phyloP scores from a whole-genome alignment of 2,888 invertebrate genomes.

The Volucella bombylans region DNA sequence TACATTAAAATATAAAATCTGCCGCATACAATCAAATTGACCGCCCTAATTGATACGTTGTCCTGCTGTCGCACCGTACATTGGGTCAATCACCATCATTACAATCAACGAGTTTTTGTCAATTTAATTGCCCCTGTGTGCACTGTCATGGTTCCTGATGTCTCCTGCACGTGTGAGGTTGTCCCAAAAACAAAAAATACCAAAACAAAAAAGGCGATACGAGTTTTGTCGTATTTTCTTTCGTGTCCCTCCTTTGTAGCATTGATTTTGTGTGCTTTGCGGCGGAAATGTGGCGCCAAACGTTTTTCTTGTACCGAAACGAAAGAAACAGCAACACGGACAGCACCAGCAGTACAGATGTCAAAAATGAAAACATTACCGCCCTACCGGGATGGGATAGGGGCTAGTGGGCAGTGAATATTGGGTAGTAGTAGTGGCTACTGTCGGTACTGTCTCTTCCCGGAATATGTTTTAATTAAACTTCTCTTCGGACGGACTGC shows the following conservation, averaged over 20 bases:
- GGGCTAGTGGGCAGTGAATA: not conserved
- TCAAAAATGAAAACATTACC: slow-evolving; percentile 23
- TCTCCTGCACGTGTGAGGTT: not conserved
- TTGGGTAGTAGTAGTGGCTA: not conserved
- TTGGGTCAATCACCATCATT: slow-evolving; percentile 14
- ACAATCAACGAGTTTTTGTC: slow-evolving; percentile 8
- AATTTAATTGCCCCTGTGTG: slow-evolving; percentile 10
- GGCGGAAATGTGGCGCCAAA: slow-evolving; percentile 42
- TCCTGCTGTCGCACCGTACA: not conserved
- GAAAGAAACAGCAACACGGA: not conserved
- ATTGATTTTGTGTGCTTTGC: slow-evolving; percentile 14
- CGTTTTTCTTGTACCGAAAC: not conserved
- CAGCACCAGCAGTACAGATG: too few relatives aligned
- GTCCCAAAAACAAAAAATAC: not conserved
- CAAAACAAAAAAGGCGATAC: not conserved
- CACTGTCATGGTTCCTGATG: not conserved
- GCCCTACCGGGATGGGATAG: slow-evolving; percentile 8
- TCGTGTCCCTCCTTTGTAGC: not conserved
- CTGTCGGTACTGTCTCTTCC: not conserved
- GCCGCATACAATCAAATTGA: too few relatives aligned
- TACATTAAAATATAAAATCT: too few relatives aligned
- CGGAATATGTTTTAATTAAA: slow-evolving; percentile 65
- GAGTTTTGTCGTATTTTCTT: slow-evolving; percentile 3
- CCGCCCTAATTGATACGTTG: slow-evolving; percentile 12
- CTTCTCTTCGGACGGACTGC: slow-evolving; percentile 37